Conservation (phyloP, 2,113 vertebrate genomes). For the Centrocercus urophasianus region DNA sequence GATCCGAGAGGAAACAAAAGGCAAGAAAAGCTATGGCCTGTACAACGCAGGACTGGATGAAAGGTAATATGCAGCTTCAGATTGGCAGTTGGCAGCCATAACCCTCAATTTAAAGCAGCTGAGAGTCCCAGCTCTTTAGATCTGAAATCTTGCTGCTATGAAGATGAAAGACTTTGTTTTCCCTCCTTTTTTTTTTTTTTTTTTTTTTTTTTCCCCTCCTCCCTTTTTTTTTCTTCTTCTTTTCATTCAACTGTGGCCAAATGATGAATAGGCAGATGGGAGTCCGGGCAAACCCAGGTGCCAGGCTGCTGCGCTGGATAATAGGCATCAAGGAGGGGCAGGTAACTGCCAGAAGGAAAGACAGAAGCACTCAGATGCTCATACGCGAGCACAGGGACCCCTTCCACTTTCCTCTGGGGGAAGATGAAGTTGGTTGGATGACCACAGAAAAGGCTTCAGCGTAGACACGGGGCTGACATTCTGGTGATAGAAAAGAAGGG, state of each 20-base stretch:
- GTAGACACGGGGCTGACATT: rapidly evolving
- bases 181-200: neutral
- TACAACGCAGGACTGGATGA: neutral
- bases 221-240: neutral
- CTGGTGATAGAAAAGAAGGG: neutral
- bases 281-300: neutral
- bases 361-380: neutral
- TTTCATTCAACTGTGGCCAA: neutral
- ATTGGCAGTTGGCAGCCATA: constrained; percentile 37
- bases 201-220: neutral
- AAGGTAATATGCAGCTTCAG: constrained; percentile 19
- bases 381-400: neutral
- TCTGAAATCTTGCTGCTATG: neutral
- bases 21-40: neutral
- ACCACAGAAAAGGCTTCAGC: neutral
- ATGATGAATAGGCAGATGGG: neutral
- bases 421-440: neutral
- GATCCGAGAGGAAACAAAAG: constrained; percentile 27
- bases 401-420: neutral
- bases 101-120: constrained; percentile 36
- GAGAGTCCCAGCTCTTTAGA: neutral
- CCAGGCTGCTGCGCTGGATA: neutral
- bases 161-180: constrained; percentile 25
- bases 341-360: neutral
- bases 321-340: neutral